These are phyloP conservation scores for Struthidea cinerea DNA, from an alignment of 2,113 vertebrate species.

Conservation along the genomic window DNA sequence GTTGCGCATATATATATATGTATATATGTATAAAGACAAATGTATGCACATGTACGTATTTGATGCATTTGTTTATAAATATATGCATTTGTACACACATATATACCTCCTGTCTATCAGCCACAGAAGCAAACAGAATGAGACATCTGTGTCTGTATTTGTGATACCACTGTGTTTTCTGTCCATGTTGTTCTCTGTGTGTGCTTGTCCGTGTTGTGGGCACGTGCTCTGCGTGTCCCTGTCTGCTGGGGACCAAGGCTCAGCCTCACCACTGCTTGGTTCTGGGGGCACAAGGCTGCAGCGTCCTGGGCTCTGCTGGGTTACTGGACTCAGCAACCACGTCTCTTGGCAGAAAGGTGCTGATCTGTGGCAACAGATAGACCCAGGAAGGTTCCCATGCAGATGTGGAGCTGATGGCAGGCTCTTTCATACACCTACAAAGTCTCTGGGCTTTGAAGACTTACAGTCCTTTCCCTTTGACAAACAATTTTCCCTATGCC, in stretches of 20 bases:
- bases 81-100: not conserved
- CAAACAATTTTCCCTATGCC: not conserved
- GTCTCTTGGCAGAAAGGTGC: not conserved
- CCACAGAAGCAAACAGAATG: not conserved
- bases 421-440: not conserved
- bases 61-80: not conserved
- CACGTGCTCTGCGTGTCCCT: rapidly evolving
- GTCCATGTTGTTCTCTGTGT: not conserved
- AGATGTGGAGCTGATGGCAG: not conserved
- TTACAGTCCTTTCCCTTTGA: not conserved
- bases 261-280: not conserved
- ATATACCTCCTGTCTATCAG: not conserved
- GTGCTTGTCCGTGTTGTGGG: not conserved
- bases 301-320: rapidly evolving
- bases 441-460: not conserved
- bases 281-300: not conserved
- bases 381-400: not conserved
- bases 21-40: not conserved
- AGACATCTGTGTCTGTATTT: not conserved
- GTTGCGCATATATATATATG: not conserved
- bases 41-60: not conserved
- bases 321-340: not conserved
- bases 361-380: not conserved
- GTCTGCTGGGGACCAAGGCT: not conserved
- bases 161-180: not conserved